phyloP scores from a whole-genome alignment of 2,797 vertebrate genomes.

The Thamnophis elegans region DNA sequence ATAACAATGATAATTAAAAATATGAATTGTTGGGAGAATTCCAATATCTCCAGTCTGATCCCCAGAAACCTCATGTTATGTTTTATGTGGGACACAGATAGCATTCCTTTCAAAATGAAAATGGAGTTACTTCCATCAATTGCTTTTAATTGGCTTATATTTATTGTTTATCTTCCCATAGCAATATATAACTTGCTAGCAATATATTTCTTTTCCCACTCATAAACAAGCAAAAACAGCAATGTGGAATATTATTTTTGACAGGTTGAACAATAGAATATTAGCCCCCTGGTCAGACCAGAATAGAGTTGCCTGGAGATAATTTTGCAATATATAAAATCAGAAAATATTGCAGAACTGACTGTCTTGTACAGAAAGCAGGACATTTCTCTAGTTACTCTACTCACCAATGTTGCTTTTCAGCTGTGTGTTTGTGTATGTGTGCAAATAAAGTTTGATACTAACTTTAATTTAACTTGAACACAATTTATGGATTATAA shows the following conservation, averaged over 20 bases:
- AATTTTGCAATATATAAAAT: constrained; percentile 21
- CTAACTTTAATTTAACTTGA: neutral
- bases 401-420: neutral
- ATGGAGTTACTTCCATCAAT: neutral
- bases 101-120: neutral
- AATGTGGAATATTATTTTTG: neutral
- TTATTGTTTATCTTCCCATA: neutral
- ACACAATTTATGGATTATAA: neutral
- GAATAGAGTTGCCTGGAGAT: constrained; percentile 9
- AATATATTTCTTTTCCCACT: neutral
- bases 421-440: no score
- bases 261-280: constrained; percentile 21
- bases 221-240: constrained; percentile 1
- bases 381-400: neutral
- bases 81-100: neutral
- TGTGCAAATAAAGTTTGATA: neutral
- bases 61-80: neutral
- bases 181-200: neutral
- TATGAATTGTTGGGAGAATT: neutral
- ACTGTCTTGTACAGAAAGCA: neutral
- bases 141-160: neutral
- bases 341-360: neutral
- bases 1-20: neutral
- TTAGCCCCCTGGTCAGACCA: constrained; percentile 1
- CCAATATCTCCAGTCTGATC: neutral